Percentiles rank a stretch among this genome's conserved stretches.
Conservation (phyloP, 2,797 vertebrate genomes). For the Leuciscus waleckii region DNA sequence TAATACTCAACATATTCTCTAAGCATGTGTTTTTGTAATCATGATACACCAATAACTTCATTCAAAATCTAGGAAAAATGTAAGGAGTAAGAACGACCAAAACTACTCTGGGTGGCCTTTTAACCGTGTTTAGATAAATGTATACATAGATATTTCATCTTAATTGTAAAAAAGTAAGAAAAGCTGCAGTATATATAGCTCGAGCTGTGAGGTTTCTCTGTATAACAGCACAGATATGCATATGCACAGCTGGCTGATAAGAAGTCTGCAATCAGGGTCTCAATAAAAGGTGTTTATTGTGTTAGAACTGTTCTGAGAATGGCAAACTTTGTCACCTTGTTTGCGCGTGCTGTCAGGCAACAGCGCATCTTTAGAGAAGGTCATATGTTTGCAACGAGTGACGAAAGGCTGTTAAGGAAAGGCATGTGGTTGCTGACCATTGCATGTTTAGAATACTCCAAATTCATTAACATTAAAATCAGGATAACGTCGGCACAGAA, state of each 20-base stretch:
- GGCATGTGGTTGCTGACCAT: not conserved
- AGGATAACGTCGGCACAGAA: not conserved
- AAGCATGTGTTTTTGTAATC: not conserved
- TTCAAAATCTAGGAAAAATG: not conserved
- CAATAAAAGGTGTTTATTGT: not conserved
- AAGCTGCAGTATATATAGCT: not conserved
- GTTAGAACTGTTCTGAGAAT: slow-evolving; percentile 10
- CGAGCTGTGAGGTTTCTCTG: not conserved
- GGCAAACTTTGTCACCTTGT: not conserved
- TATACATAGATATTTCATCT: not conserved
- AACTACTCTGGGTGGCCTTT: not conserved
- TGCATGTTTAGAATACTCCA: not conserved
- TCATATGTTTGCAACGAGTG: not conserved
- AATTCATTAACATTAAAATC: not conserved
- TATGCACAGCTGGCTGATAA: not conserved
- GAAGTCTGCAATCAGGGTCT: not conserved
- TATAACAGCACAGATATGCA: not conserved
- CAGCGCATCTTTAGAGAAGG: not conserved
- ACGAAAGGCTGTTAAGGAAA: not conserved
- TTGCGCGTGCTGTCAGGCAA: not conserved
- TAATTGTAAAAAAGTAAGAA: not conserved
- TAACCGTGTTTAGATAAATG: not conserved
- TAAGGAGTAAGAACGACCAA: not conserved
- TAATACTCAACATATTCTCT: not conserved
- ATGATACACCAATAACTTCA: not conserved